phyloP scores from a whole-genome alignment of 1,140 invertebrate species.

The Polypedilum vanderplanki region DNA sequence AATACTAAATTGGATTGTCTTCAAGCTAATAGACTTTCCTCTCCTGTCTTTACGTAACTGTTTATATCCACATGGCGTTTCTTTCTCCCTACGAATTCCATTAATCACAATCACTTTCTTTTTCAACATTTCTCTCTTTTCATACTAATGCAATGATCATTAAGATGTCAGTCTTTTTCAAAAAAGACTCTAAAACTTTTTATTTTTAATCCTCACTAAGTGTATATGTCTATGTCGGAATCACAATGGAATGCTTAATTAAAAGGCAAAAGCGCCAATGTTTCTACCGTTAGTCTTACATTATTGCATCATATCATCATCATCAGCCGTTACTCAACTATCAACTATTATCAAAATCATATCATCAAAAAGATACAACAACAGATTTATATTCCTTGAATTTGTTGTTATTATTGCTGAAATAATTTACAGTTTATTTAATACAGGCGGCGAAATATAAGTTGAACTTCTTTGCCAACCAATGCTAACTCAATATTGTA shows the following conservation, averaged over 20 bases:
- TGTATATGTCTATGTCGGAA: background rate
- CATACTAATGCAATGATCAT: slow-evolving; percentile 4
- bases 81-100: slow-evolving; percentile 9
- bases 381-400: too few relatives aligned
- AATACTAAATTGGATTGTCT: slow-evolving; percentile 6
- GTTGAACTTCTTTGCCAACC: background rate
- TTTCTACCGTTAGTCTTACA: background rate
- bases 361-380: background rate
- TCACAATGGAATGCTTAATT: background rate
- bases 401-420: background rate
- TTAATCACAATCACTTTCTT: slow-evolving; percentile 29
- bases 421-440: background rate
- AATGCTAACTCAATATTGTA: slow-evolving; percentile 3
- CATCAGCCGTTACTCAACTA: background rate
- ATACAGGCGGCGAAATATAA: background rate
- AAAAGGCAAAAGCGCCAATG: background rate
- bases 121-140: background rate
- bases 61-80: background rate
- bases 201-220: background rate
- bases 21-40: background rate
- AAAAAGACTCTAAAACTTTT: background rate
- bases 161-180: background rate
- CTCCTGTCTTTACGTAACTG: background rate
- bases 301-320: background rate
- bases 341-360: background rate